Conservation (phyloP, 2,797 vertebrate species). For the Fringilla coelebs region DNA sequence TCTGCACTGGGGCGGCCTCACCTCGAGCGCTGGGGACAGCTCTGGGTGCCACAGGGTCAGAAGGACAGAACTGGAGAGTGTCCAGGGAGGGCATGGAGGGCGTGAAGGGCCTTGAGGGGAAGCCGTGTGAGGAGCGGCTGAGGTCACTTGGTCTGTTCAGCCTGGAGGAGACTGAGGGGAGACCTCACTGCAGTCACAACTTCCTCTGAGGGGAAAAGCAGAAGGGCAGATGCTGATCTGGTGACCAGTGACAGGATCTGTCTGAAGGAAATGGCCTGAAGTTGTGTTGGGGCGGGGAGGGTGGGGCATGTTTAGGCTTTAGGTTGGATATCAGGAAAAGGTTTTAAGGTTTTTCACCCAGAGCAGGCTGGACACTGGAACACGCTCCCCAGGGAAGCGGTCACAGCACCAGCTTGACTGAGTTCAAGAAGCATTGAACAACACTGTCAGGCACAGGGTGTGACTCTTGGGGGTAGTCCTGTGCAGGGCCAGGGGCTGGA, state of each 20-base stretch:
- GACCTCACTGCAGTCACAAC: rapidly evolving
- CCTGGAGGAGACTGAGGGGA: background rate
- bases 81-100: background rate
- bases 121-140: rapidly evolving
- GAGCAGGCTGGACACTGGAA: background rate
- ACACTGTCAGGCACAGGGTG: background rate
- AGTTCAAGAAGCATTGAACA: background rate
- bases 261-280: background rate
- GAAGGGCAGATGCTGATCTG: background rate
- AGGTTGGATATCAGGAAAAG: background rate
- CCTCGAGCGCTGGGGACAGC: background rate
- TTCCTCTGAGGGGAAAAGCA: background rate
- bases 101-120: too few relatives aligned
- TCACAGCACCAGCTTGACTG: background rate
- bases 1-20: background rate
- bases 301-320: too few relatives aligned
- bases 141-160: background rate
- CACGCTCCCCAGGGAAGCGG: background rate
- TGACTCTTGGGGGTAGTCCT: background rate
- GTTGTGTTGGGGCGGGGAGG: rapidly evolving
- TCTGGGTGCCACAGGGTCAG: background rate
- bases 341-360: too few relatives aligned
- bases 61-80: background rate
- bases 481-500: background rate
- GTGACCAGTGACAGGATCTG: background rate